These are phyloP conservation scores for Prorops nasuta DNA, from an alignment of 1,140 invertebrate genomes.

Conservation along the genomic window DNA sequence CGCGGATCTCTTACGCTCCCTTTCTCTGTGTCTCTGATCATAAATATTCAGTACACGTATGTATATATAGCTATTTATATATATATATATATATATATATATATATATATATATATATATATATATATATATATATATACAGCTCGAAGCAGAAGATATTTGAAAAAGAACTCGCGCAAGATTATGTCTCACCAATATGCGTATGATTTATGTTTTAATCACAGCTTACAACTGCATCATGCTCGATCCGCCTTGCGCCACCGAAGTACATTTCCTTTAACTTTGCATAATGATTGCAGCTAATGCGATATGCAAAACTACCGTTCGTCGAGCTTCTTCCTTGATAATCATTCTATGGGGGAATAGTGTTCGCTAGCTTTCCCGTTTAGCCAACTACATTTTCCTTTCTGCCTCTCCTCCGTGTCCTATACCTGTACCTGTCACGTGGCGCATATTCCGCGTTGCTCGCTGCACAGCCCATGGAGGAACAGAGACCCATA, in stretches of 20 bases:
- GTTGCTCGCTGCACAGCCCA: not conserved
- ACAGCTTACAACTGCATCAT: slow-evolving; percentile 25
- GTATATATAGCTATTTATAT: not conserved
- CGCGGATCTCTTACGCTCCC: too few species aligned
- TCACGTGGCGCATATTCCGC: not conserved
- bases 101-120: too few species aligned
- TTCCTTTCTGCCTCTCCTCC: not conserved
- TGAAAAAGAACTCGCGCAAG: too few species aligned
- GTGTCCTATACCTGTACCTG: not conserved
- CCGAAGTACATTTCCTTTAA: slow-evolving; percentile 16
- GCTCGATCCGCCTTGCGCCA: slow-evolving; percentile 24
- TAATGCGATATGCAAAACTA: slow-evolving; percentile 14
- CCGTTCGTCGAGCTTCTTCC: not conserved
- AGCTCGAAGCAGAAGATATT: too few species aligned
- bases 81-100: too few species aligned
- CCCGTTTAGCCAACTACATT: not conserved
- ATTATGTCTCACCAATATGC: slow-evolving; percentile 18
- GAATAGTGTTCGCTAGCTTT: not conserved
- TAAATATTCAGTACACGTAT: not conserved
- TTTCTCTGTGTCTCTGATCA: not conserved
- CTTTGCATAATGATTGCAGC: slow-evolving; percentile 31
- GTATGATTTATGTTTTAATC: slow-evolving; percentile 39
- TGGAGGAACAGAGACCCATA: too few species aligned
- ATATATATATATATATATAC: too few species aligned
- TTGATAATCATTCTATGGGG: not conserved